A percentile compares a stretch with the other conserved stretches of the same genome.
phyloP scores from a whole-genome alignment of 1,140 invertebrate species.

The Oryctes rhinoceros region DNA sequence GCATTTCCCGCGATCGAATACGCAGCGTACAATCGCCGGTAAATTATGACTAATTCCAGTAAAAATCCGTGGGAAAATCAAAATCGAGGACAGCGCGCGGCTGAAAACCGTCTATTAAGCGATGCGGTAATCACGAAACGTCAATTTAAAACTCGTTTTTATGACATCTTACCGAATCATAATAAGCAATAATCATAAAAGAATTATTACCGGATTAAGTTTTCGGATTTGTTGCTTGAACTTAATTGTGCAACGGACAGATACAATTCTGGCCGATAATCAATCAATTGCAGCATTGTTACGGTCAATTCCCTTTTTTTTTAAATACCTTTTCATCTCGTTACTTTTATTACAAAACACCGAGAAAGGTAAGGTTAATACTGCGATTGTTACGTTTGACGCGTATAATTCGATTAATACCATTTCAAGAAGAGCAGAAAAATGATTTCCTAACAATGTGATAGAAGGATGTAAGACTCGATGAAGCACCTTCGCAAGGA shows the following conservation, averaged over 20 bases:
- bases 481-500: too few relatives aligned
- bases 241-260: not conserved
- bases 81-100: not conserved
- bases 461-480: too few relatives aligned
- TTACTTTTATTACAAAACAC: too few relatives aligned
- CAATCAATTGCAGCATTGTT: not conserved
- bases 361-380: too few relatives aligned
- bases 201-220: not conserved
- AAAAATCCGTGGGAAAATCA: constrained; percentile 21
- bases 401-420: too few relatives aligned
- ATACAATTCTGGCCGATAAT: not conserved
- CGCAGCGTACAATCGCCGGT: constrained; percentile 1
- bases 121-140: constrained; percentile 17
- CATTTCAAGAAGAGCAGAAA: too few relatives aligned
- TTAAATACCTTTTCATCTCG: not conserved
- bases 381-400: too few relatives aligned
- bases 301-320: not conserved
- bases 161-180: constrained; percentile 18
- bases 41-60: constrained; percentile 6
- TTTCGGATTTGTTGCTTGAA: not conserved
- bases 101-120: constrained; percentile 1
- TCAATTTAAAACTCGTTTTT: constrained; percentile 19
- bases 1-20: not conserved
- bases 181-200: constrained; percentile 23
- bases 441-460: too few relatives aligned